Evolutionary conservation across 2,888 invertebrate species (phyloP), one percentile per base, ranked within the genome.

Genomic region (Orthonevra nobilis): DNA sequence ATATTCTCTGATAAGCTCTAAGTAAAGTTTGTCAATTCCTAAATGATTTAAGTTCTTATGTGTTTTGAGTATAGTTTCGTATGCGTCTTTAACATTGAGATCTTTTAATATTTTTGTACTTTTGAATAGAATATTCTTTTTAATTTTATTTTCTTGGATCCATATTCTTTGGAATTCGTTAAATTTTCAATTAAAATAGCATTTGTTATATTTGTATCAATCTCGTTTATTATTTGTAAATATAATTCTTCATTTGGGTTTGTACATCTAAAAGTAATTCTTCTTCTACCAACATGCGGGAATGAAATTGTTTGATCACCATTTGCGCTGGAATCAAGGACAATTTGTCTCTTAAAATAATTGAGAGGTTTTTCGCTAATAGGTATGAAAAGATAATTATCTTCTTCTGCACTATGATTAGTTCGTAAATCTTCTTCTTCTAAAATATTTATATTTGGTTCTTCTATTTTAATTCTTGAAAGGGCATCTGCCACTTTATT

Each of bases 401-500:
- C 28, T 46, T 12, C 12, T 28, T 28, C 28, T 15, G 3, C 28
- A 46, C 28, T 46, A 42, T 42, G 40, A 20, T n/a, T 42, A n/a
- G 20, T 42, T n/a, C 20, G n/a, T 10, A 30, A 14, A 34, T n/a
- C 5, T 2, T 19, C 19, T 32, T 34, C 34, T 50, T 28, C 32
- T 17, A n/a, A 36, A 17, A 40, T 36, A n/a, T 28, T 32, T 28
- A 7, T 30, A 36, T 34, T 70, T 46, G 5, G 26, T 15, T 7
- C 15, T 12, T 12, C 30, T 14, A 30, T 32, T 5, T 4, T 30
- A 15, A 54, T 50, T 40, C 72, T 46, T 20, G 17, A 30, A 38
- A 82, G 30, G 0, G 36, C 30, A 36, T 88, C 87, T 0, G 85
- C 86, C 4, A 63, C 52, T 7, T 81, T 61, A 61, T 86, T 85